Evolutionary conservation across 2,888 invertebrate genomes (phyloP), one percentile per base, ranked within the genome.

Genomic region (Aproaerema taeniolella): DNA sequence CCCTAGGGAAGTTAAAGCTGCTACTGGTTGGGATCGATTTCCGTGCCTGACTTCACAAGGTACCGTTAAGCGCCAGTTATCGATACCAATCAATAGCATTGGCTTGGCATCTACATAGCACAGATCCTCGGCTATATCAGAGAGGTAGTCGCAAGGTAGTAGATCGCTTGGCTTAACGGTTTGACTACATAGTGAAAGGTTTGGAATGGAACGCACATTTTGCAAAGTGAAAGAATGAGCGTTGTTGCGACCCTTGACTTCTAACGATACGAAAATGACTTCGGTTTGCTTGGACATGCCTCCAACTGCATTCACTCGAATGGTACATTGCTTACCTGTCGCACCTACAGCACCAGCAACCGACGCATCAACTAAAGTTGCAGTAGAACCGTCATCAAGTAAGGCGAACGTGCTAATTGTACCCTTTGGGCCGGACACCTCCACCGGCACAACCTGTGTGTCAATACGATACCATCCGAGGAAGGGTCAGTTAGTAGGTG

Each of bases 31-130:
- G n/a, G 7, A n/a, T 7, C 13, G 11, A 1, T 13, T 8, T 2
- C 31, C 31, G n/a, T n/a, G n/a, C n/a, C 31, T 11, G 9, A 13
- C n/a, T 15, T 15, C 31, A 2, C 11, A n/a, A 4, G 31, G 14
- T 1, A 31, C 7, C 1, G 15, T 9, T 13, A 31, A 7, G 2
- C 4, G 10, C 9, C 24, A 37, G 13, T 10, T 2, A 13, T 30
- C 29, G 8, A 9, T 29, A 6, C 37, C 37, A 1, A 37, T 29
- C 13, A 37, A 2, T 1, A 37, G 2, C 17, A 5, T 17, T 2
- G 37, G 37, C 13, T 29, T 29, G 9, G 17, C 37, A 1, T 29
- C 17, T 1, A 17, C 20, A 11, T 30, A 37, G 13, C 30, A 30
- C 6, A 36, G 16, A 2, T 9, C 15, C 6, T 15, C 28, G 1